Evolutionary conservation across 1,140 invertebrate species (phyloP).

Genomic region (Platyura marginata): DNA sequence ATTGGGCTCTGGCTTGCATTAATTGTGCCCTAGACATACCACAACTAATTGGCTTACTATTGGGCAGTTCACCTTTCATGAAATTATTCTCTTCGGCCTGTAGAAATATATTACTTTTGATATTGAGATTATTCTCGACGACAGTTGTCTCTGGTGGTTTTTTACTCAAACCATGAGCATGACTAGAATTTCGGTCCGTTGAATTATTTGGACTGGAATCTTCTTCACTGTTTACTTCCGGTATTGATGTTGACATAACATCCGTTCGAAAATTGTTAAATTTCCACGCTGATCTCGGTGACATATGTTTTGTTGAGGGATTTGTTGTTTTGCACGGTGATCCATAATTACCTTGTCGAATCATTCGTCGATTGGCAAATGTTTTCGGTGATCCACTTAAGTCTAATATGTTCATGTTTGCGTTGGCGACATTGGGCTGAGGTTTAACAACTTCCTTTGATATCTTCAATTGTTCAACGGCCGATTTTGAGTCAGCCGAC

Average conservation of each 20-base stretch:
- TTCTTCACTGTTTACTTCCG: conserved; percentile 60
- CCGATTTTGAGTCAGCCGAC: conserved; percentile 40
- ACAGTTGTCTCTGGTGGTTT: conserved; percentile 1
- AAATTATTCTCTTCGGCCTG: conserved; percentile 26
- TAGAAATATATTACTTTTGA: conserved; percentile 23
- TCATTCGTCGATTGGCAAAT: conserved; percentile 35
- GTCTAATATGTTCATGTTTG: conserved; percentile 36
- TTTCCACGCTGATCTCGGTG: conserved; percentile 47
- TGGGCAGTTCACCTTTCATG: conserved; percentile 18
- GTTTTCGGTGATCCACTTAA: conserved; percentile 44
- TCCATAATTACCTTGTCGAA: conserved; percentile 31
- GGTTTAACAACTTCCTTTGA: conserved; percentile 5
- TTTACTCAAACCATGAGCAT: conserved; percentile 9
- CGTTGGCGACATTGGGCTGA: background rate
- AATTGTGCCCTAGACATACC: conserved; percentile 1
- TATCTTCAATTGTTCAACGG: conserved; percentile 59
- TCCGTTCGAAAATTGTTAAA: conserved; percentile 55
- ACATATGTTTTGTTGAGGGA: conserved; percentile 44
- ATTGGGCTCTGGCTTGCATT: background rate
- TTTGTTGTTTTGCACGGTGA: conserved; percentile 34
- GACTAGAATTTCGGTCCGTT: conserved; percentile 4
- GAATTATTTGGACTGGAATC: conserved; percentile 24
- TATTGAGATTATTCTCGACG: conserved; percentile 11
- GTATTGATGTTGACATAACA: conserved; percentile 66
- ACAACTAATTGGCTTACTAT: conserved; percentile 13